Conservation (phyloP, 30 jellyfish, hydroid and myxozoan genomes). For the Phacellophora camtschatica region DNA sequence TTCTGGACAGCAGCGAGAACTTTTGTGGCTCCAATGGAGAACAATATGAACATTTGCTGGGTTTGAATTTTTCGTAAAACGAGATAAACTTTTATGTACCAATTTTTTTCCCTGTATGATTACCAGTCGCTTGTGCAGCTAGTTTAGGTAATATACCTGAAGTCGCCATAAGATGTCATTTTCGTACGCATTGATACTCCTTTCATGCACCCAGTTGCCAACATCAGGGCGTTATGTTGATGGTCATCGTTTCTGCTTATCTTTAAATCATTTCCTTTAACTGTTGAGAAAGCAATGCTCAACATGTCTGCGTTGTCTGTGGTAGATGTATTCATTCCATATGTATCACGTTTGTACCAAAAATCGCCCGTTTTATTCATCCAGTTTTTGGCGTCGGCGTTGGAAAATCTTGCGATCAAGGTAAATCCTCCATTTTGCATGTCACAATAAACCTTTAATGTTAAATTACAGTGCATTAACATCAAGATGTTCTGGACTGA, state of each 20-base stretch:
- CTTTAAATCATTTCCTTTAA: constrained; percentile 25
- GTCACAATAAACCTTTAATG: constrained; percentile 48
- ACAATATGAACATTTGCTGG: too few species aligned
- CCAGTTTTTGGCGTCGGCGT: constrained; percentile 45
- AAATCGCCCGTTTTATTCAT: constrained; percentile 25
- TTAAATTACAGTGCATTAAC: too few species aligned
- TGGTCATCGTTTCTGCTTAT: constrained; percentile 45
- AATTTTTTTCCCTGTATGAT: too few species aligned
- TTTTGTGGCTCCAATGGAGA: too few species aligned
- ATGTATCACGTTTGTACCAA: constrained; percentile 15
- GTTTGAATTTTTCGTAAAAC: too few species aligned
- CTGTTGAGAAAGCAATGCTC: constrained; percentile 15
- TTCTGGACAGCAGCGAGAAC: too few species aligned
- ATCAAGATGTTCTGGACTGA: too few species aligned
- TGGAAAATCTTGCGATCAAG: constrained; percentile 33
- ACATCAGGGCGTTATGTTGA: constrained; percentile 22
- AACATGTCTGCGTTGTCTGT: constrained; percentile 29
- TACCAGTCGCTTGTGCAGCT: too few species aligned
- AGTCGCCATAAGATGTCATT: constrained; percentile 42
- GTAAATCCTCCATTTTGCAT: constrained; percentile 63
- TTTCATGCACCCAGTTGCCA: constrained; percentile 26
- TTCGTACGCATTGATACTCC: constrained; percentile 21
- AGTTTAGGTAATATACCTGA: too few species aligned
- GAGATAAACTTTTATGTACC: too few species aligned
- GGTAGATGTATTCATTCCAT: background rate